A percentile compares a stretch with the other conserved stretches of the same genome.
phyloP scores from a whole-genome alignment of 2,797 vertebrate species.

The Apogon hyalosoma region DNA sequence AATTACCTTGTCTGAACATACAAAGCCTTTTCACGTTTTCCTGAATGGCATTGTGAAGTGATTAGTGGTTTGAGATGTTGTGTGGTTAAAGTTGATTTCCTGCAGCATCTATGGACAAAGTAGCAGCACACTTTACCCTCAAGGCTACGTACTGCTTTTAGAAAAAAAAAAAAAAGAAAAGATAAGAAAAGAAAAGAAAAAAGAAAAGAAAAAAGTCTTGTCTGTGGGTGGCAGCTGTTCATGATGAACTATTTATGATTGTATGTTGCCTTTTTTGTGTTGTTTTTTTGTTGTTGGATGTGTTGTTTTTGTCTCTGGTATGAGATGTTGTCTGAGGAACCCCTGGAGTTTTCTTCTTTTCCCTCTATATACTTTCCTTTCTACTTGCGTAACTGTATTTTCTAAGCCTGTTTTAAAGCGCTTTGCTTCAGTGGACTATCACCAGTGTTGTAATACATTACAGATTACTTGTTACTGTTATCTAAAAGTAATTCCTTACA shows the following conservation, averaged over 20 bases:
- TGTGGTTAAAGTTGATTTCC: constrained; percentile 5
- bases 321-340: constrained; percentile 31
- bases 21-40: no score
- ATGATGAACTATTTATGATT: constrained; percentile 38
- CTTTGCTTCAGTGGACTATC: constrained; percentile 12
- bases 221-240: constrained; percentile 10
- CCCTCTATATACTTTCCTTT: constrained; percentile 14
- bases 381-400: constrained; percentile 29
- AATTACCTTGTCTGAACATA: no score
- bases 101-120: constrained; percentile 12
- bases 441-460: no score
- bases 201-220: neutral
- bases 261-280: constrained; percentile 31
- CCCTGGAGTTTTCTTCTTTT: constrained; percentile 23
- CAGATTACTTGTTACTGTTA: no score
- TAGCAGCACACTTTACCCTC: neutral
- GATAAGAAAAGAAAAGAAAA: no score
- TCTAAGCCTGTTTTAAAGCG: constrained; percentile 12
- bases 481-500: no score
- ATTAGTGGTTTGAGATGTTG: neutral
- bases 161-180: neutral
- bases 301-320: constrained; percentile 10
- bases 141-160: neutral
- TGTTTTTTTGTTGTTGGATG: constrained; percentile 24
- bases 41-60: no score